Base-by-base conservation (phyloP, 2,113 vertebrate species). In the Glareola pratincola region DNA sequence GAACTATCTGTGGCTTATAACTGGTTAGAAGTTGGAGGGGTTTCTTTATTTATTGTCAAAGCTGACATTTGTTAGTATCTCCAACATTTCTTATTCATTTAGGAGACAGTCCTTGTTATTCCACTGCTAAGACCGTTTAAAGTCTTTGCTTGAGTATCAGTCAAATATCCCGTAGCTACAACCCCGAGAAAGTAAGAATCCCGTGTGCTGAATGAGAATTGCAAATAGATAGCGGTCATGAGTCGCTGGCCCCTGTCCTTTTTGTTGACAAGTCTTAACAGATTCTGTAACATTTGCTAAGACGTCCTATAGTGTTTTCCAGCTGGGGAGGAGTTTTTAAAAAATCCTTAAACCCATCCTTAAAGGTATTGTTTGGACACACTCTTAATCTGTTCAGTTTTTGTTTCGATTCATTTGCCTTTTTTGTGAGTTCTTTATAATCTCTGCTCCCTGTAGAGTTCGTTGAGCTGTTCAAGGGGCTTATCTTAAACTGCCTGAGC, bases 401-500 rank as follows among this genome's bases (percentile, higher is more conserved):
- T 94, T 96, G 57, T 96, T 93, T 92, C 4, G 1, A 82, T 96
- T 92, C 6, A 82, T 80, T 88, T 88, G 51, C 62, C 75, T 56
- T 82, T 79, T 82, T 75, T 81, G n/a, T 62, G 69, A 73, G n/a
- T 66, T 82, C 85, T 94, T 74, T 68, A 36, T 94, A 88, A 73
- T 85, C 92, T 90, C 79, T 87, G 37, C 57, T 96, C 93, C 73
- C 78, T 0, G 0, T 27, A 48, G 94, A 82, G 54, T 57, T 73
- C 57, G 92, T 93, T 85, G 88, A 94, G 53, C 57, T 83, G 59
- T 87, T 92, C 76, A 76, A 79, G 84, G 77, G 60, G n/a, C 76
- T 97, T 90, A 80, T 94, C 85, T 74, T 96, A 91, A 97, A 85
- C 66, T 64, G 41, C 73, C 59, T 79, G 76, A 72, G 53, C 51